Evolutionary conservation across 2,797 vertebrate species (phyloP), one percentile per base, ranked within the genome.

Genomic region (Bradypodion pumilum): DNA sequence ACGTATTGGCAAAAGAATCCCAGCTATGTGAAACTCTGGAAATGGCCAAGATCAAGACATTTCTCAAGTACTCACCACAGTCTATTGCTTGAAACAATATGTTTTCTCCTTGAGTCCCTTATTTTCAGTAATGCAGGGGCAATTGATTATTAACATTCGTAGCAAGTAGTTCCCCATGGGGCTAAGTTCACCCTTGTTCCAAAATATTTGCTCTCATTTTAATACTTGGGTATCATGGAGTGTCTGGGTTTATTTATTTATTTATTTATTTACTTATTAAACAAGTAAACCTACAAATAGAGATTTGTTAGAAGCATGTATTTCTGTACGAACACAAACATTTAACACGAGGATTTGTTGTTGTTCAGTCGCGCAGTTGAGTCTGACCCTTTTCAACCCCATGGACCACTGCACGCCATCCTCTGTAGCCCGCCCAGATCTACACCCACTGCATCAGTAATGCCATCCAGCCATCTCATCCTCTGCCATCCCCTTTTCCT

Each of bases 261-360:
- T 80, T 65, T 74, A 19, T 49, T 89, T 79, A 90, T 85, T 87
- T 88, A 74, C 78, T 87, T 60, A 21, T 76, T 80, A 27, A 88
- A 69, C 56, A 13, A 81, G 65, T 72, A 91, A 91, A 80, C 68
- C 85, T 89, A 72, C 89, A 86, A 91, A 91, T 85, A 86, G 52
- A 70, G 72, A 75, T 85, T 84, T 86, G 86, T 74, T 81, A 77
- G 74, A 68, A 66, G 75, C 5, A 0, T 49, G 5, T 74, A 90
- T 92, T 88, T 81, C 83, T 63, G 68, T 87, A 76, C 89, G 87
- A 89, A 63, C 2, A 81, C 0, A 0, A 84, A 56, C 80, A 87
- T 90, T 85, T 92, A 90, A n/a, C 42, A 59, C 0, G 2, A 75
- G 82, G 80, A n/a, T n/a, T n/a, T n/a, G n/a, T n/a, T n/a, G n/a